These are phyloP conservation scores for Musca domestica DNA, from an alignment of 1,140 invertebrate genomes.

Conservation along the genomic window DNA sequence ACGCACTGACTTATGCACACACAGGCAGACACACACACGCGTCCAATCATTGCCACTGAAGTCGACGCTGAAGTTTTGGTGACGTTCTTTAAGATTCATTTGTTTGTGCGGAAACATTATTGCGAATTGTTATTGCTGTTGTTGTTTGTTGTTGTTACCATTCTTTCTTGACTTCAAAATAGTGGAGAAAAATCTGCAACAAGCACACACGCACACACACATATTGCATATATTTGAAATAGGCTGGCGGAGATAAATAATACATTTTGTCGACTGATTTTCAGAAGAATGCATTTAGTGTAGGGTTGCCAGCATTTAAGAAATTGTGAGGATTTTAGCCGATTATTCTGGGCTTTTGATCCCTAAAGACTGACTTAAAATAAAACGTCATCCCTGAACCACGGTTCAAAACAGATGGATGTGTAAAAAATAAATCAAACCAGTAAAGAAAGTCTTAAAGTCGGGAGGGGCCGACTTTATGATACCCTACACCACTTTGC, in stretches of 20 bases:
- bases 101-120: background rate
- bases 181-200: too few species aligned
- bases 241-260: conserved; percentile 7
- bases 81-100: background rate
- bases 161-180: background rate
- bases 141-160: background rate
- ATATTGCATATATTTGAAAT: conserved; percentile 11
- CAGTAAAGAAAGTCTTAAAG: too few species aligned
- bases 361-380: too few species aligned
- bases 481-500: too few species aligned
- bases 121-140: background rate
- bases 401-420: too few species aligned
- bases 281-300: background rate
- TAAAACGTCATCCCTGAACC: too few species aligned
- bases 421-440: too few species aligned
- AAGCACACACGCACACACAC: background rate
- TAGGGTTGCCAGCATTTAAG: background rate
- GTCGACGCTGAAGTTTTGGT: background rate
- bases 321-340: background rate
- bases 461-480: too few species aligned
- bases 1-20: background rate
- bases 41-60: background rate
- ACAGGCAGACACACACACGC: background rate
- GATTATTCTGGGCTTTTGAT: too few species aligned
- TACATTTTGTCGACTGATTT: background rate